Evolutionary conservation across 2,113 vertebrate species (phyloP), one percentile per base, ranked within the genome.

Genomic region (Lampris incognitus): DNA sequence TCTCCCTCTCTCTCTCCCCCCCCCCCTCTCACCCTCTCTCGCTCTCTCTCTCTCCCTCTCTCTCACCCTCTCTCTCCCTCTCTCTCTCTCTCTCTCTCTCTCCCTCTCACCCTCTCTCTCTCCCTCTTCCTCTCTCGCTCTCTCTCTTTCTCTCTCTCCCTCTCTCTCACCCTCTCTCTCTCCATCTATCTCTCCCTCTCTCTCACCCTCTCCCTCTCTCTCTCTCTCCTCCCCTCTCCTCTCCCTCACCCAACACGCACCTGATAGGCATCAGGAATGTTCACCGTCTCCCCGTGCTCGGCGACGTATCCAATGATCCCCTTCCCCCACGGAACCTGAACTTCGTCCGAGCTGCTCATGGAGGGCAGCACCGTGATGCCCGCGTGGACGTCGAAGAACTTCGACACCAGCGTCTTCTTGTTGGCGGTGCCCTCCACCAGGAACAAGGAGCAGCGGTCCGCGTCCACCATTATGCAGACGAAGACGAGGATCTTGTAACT

Each of bases 311-410:
- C 98, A 87, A 99, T 97, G 89, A 98, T 98, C 2, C 98, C 98
- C 91, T 99, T 99, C 46, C 97, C 98, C 98, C 98, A 99, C 11
- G 97, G 98, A 86, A 99, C 98, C 89, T 99, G 98, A 76, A 99
- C 97, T 91, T 99, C 98, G 72, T 96, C 94, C 72, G 96, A 96
- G 92, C 97, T 96, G 77, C 94, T 95, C 83, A 95, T 94, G 56
- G 96, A 97, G 50, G 97, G 97, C 51, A 99, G 91, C 74, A 98
- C 89, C 0, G 97, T 96, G 71, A 96, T 98, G 7, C 98, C 97
- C 3, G 96, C 97, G 56, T 99, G 98, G 76, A 99, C 97, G 79
- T 99, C 98, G 79, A 99, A 99, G 93, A 98, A 97, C 88, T 98
- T 99, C 72, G 98, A 99, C 76, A 99, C 96, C 5, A 99, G 92